Percentiles rank a stretch among this genome's conserved stretches.
phyloP scores from a whole-genome alignment of 2,888 invertebrate species.

The Spicauda simplicius region DNA sequence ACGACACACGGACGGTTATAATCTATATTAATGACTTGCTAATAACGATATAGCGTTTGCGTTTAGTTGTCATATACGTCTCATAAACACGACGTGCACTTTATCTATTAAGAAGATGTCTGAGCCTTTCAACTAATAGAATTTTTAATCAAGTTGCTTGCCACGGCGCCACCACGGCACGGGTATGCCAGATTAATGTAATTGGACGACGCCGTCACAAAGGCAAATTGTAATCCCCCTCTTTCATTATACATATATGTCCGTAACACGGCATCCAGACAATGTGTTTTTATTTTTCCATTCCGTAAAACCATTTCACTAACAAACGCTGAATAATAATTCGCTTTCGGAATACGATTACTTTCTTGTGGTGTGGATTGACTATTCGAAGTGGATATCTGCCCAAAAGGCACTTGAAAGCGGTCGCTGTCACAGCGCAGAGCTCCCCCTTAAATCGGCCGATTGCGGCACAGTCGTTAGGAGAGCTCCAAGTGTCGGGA shows the following conservation, averaged over 20 bases:
- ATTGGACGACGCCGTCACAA: conserved; percentile 80
- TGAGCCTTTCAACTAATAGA: conserved; percentile 83
- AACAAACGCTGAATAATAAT: conserved; percentile 56
- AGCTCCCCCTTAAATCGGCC: conserved; percentile 77
- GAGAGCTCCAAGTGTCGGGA: conserved; percentile 81
- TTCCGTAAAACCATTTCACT: conserved; percentile 57
- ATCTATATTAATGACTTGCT: conserved; percentile 29
- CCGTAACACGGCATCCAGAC: conserved; percentile 69
- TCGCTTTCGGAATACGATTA: conserved; percentile 49
- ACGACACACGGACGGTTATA: conserved; percentile 4
- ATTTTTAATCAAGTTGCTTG: conserved; percentile 83
- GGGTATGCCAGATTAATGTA: conserved; percentile 81
- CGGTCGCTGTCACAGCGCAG: conserved; percentile 61
- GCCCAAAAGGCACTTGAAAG: conserved; percentile 58
- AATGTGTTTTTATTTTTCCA: conserved; percentile 66
- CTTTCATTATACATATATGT: conserved; percentile 70
- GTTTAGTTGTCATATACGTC: conserved; percentile 24
- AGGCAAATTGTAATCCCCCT: conserved; percentile 83
- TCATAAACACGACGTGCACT: conserved; percentile 55
- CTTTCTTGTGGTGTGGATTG: conserved; percentile 65
- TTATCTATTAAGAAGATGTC: conserved; percentile 79
- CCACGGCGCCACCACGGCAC: conserved; percentile 59
- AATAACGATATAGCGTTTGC: conserved; percentile 25
- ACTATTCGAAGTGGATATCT: conserved; percentile 59
- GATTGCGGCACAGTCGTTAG: conserved; percentile 83